Base-by-base conservation (phyloP, 1,140 invertebrate genomes). In the Anagrus nilaparvatae region DNA sequence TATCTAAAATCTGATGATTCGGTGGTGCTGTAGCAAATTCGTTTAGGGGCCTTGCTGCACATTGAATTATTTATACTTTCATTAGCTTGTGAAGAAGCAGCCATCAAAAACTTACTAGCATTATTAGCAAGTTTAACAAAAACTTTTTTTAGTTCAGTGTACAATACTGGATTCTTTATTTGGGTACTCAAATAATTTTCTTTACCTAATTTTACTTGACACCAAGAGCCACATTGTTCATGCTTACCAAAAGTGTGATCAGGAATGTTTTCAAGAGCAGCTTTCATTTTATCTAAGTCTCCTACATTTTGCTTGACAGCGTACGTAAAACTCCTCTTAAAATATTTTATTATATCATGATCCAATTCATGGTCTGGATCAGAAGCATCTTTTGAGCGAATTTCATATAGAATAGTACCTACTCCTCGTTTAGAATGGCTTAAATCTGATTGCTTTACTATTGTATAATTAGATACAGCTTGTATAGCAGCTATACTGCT, bases 391-490 rank as follows among this genome's bases (percentile, higher is more conserved):
- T 30, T 31, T 30, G 29, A 28, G 5, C 13, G 6, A 7, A 44
- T 40, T 32, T 42, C 39, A 14, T 31, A 47, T 17, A 50, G 30
- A 10, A 17, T 10, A 29, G 46, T 46, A n/a, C 6, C 38, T 10
- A 51, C 24, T 16, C 39, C 38, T 44, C 35, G 44, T 18, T 5
- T 13, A 12, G 38, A 35, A 34, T 48, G 50, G 36, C 49, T 48
- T 36, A 27, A 43, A 29, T 48, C 50, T 4, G 40, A 23, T 3
- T 37, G 21, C 18, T 51, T 51, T 1, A 48, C 9, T 13, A 48
- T 30, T 32, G n/a, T 10, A 12, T 44, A 27, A 10, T 33, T 19
- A n/a, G 12, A 14, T 30, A 5, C 19, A 18, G 31, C 10, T 34
- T 30, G 18, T 4, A 50, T 37, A 23, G 48, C 43, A 39, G 8